Conservation (phyloP, 2,797 vertebrate genomes). For the Sebastes minor region DNA sequence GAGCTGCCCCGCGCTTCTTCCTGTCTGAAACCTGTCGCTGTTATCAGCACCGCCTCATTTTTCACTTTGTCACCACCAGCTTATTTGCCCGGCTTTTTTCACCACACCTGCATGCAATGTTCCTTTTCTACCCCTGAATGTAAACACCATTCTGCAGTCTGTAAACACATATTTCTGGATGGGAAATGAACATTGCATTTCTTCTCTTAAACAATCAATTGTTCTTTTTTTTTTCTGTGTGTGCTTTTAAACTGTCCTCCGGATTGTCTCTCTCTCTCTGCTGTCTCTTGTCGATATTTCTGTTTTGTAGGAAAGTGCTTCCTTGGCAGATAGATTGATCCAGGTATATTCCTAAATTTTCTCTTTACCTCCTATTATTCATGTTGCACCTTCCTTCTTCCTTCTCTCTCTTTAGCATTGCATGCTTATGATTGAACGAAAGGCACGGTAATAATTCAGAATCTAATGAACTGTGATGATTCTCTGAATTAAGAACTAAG, state of each 20-base stretch:
- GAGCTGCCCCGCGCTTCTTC: slow-evolving; percentile 54
- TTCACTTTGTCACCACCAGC: slow-evolving; percentile 58
- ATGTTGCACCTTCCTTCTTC: slow-evolving; percentile 32
- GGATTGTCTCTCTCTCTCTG: slow-evolving; percentile 79
- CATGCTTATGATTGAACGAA: slow-evolving; percentile 67
- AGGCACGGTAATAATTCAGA: background rate
- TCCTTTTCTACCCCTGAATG: slow-evolving; percentile 69
- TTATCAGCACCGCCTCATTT: slow-evolving; percentile 34
- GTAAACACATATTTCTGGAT: slow-evolving; percentile 43
- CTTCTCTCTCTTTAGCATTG: slow-evolving; percentile 51
- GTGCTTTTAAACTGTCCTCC: slow-evolving; percentile 84
- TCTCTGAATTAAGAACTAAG: background rate
- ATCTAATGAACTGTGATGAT: background rate
- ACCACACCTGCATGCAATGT: slow-evolving; percentile 67
- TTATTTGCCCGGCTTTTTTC: slow-evolving; percentile 47
- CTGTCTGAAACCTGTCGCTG: slow-evolving; percentile 51
- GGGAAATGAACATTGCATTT: slow-evolving; percentile 85
- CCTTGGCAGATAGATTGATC: slow-evolving; percentile 99
- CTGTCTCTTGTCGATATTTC: slow-evolving; percentile 91
- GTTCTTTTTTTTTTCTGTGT: slow-evolving; percentile 73
- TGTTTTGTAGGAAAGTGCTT: slow-evolving; percentile 99
- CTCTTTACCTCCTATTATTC: slow-evolving; percentile 43
- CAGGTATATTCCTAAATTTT: slow-evolving; percentile 90
- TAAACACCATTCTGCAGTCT: background rate
- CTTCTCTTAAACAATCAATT: slow-evolving; percentile 75